Evolutionary conservation across 2,113 vertebrate genomes (phyloP).

Genomic region (Sciurus niger): DNA sequence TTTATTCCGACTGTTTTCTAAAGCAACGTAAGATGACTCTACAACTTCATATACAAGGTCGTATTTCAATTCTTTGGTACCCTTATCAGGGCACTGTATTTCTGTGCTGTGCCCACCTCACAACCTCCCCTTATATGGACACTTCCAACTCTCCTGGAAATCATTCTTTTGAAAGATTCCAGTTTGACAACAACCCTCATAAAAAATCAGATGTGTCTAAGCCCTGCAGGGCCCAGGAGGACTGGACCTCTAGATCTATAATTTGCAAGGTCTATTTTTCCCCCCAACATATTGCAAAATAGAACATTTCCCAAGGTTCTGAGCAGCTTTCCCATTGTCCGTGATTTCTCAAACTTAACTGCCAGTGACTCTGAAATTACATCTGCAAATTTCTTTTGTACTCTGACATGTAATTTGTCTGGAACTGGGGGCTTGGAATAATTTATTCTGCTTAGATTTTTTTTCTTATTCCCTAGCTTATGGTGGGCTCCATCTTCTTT

Average conservation of each 20-base stretch:
- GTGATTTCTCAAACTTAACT: neutral
- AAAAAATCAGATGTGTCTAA: neutral
- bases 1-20: neutral
- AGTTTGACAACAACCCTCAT: neutral
- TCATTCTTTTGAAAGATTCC: neutral
- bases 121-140: rapidly evolving
- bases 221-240: neutral
- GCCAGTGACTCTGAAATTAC: neutral
- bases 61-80: neutral
- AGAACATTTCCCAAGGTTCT: neutral
- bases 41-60: neutral
- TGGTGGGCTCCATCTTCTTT: neutral
- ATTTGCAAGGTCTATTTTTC: neutral
- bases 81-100: neutral
- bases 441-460: neutral
- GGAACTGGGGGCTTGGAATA: neutral
- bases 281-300: neutral
- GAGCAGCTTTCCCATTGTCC: neutral
- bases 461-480: neutral
- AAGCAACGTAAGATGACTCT: neutral
- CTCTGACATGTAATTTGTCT: neutral
- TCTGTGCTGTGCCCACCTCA: neutral
- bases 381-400: neutral
- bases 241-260: neutral
- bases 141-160: neutral